Conservation (phyloP, 2,113 vertebrate genomes). For the Leucopternis melanops region DNA sequence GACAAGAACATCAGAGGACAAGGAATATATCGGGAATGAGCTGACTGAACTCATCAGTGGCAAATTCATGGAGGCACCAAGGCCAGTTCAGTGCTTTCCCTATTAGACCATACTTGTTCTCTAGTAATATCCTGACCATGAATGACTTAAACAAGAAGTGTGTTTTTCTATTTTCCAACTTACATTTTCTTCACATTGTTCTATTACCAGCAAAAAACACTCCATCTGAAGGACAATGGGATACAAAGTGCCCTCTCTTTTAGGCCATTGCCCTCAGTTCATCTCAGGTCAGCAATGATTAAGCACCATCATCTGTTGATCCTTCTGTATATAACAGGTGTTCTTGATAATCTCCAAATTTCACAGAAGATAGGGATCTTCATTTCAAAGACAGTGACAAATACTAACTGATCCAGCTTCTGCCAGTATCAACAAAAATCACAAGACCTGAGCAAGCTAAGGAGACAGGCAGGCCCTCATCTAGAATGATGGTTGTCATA, state of each 20-base stretch:
- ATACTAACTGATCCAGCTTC: background rate
- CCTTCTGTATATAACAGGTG: background rate
- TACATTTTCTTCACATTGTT: background rate
- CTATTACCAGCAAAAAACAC: background rate
- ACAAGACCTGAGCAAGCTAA: background rate
- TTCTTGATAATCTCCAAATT: background rate
- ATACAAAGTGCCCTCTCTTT: background rate
- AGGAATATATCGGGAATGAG: background rate
- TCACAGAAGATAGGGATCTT: background rate
- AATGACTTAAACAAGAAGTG: background rate
- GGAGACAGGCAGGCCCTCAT: background rate
- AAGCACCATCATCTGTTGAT: background rate
- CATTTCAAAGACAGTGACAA: background rate
- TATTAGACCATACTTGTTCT: background rate
- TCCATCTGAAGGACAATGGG: background rate
- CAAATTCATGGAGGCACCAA: background rate
- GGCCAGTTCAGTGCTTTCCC: background rate
- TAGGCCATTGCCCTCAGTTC: background rate
- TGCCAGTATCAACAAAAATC: background rate
- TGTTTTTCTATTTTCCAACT: background rate
- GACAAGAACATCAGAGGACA: background rate
- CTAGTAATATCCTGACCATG: background rate
- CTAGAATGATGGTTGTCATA: background rate
- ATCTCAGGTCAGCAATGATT: background rate
- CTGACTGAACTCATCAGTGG: background rate